Evolutionary conservation across 53 echinoderm and acorn worm species (phyloP).

Genomic region (Pentamera pediparva): DNA sequence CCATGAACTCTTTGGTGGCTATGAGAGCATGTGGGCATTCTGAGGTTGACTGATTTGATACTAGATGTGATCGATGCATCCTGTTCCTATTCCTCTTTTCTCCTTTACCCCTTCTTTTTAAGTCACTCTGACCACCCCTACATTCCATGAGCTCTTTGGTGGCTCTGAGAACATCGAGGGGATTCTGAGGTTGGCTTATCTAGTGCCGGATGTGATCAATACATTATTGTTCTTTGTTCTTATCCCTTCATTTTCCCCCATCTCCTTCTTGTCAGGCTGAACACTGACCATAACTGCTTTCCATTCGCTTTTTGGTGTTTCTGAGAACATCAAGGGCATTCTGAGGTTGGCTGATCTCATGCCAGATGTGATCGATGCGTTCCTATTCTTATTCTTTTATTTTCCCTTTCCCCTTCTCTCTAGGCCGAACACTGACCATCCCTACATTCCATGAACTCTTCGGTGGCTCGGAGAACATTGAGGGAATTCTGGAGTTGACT

Average conservation of each 20-base stretch:
- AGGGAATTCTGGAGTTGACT: constrained; percentile 37
- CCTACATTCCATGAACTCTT: constrained; percentile 66
- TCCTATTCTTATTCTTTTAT: constrained; percentile 50
- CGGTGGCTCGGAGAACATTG: constrained; percentile 44
- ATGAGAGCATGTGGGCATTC: constrained; percentile 46
- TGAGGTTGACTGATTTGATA: constrained; percentile 37
- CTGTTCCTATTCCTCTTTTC: constrained; percentile 21
- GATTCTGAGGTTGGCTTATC: constrained; percentile 42
- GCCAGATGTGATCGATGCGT: constrained; percentile 66
- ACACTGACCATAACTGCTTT: constrained; percentile 43
- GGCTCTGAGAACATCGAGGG: constrained; percentile 43
- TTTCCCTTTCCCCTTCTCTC: not conserved
- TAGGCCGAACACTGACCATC: constrained; percentile 53
- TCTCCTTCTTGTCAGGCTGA: constrained; percentile 28
- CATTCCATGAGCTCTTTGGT: constrained; percentile 52
- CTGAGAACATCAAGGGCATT: constrained; percentile 43
- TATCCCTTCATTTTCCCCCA: no score
- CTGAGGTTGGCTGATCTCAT: constrained; percentile 44
- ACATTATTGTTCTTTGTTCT: constrained; percentile 35
- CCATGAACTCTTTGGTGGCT: constrained; percentile 56
- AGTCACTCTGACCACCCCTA: constrained; percentile 43
- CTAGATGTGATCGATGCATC: constrained; percentile 73
- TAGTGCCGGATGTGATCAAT: constrained; percentile 65
- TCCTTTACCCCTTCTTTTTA: not conserved
- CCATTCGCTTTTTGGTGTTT: constrained; percentile 47